Evolutionary conservation across 2,113 vertebrate genomes (phyloP).

Genomic region (Bombycilla garrulus): DNA sequence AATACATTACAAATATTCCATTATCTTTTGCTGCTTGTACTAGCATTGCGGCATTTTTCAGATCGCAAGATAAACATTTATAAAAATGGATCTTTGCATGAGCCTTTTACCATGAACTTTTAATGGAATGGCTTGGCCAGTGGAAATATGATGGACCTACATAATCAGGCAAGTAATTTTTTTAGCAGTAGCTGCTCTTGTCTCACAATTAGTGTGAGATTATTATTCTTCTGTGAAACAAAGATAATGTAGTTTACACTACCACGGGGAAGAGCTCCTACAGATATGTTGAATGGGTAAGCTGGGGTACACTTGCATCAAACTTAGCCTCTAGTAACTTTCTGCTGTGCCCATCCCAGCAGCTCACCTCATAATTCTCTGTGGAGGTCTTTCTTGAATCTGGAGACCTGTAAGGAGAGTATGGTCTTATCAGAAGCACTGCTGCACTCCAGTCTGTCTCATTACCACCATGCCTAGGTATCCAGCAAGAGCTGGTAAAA

Average conservation of each 20-base stretch:
- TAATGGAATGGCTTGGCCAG: not conserved
- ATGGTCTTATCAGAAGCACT: not conserved
- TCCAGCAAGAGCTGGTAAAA: not conserved
- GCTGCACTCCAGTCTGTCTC: not conserved
- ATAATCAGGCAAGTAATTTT: not conserved
- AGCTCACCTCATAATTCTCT: not conserved
- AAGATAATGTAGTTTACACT: not conserved
- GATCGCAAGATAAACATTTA: not conserved
- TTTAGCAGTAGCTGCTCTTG: not conserved
- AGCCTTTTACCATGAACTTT: not conserved
- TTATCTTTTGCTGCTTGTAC: not conserved
- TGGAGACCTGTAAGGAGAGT: not conserved
- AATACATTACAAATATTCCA: not conserved
- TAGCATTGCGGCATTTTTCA: not conserved
- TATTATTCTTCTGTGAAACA: not conserved
- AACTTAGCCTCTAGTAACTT: not conserved
- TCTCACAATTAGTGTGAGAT: not conserved
- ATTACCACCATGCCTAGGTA: fast-evolving
- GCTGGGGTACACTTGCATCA: not conserved
- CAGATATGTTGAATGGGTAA: fast-evolving
- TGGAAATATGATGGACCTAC: not conserved
- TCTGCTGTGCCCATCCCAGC: not conserved
- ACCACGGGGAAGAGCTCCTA: not conserved
- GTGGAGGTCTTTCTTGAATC: not conserved
- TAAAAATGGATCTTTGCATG: not conserved